phyloP scores from a whole-genome alignment of 2,888 invertebrate genomes.

The Fissipunctia ypsillon region DNA sequence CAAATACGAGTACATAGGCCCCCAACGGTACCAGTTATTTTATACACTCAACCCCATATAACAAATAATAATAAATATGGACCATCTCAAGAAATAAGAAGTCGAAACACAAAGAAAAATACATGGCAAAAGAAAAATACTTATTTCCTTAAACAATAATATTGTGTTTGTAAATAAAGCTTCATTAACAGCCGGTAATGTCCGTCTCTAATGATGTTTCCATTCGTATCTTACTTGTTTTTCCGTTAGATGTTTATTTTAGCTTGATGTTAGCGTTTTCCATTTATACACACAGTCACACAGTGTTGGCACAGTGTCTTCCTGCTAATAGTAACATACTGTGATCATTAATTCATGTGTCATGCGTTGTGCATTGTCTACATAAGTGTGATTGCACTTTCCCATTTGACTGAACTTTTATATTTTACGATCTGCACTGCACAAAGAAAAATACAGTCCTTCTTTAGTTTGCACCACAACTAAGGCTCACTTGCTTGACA shows the following conservation, averaged over 20 bases:
- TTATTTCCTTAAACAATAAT: constrained; percentile 32
- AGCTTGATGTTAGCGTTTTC: background rate
- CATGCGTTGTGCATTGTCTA: background rate
- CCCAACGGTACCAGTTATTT: background rate
- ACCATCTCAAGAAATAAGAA: background rate
- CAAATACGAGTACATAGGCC: background rate
- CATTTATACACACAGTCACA: background rate
- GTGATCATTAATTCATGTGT: background rate
- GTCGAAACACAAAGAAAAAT: background rate
- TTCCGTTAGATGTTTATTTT: constrained; percentile 36
- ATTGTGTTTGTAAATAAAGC: constrained; percentile 38
- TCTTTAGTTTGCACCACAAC: no score
- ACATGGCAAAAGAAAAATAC: background rate
- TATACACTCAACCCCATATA: accelerated
- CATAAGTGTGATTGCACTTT: background rate
- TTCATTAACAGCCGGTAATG: constrained; percentile 46
- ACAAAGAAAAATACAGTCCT: no score
- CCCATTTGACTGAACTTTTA: background rate
- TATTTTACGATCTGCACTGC: background rate
- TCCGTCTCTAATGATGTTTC: constrained; percentile 43
- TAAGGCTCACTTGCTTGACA: no score
- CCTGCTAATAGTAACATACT: background rate
- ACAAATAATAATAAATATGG: no score
- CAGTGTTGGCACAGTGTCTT: background rate
- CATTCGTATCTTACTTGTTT: constrained; percentile 27